Evolutionary conservation across 2,888 invertebrate genomes (phyloP).

Genomic region (Nemurella pictetii): DNA sequence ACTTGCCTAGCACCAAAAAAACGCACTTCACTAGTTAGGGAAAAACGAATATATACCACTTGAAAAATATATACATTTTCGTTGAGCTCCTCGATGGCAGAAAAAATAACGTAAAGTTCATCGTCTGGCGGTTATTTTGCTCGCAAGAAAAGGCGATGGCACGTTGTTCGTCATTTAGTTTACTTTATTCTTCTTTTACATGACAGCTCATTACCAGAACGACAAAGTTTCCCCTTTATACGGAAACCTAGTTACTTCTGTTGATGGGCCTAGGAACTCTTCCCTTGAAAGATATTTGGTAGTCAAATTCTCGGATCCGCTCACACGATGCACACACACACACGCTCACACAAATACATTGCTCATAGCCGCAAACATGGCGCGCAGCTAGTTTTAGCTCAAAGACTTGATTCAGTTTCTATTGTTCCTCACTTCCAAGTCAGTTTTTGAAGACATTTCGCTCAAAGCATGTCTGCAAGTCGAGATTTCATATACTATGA

Average conservation of each 20-base stretch:
- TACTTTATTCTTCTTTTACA: constrained; percentile 21
- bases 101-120: background rate
- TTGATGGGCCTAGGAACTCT: background rate
- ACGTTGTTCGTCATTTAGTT: constrained; percentile 10
- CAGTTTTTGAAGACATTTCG: constrained; percentile 12
- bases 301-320: background rate
- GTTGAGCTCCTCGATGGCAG: background rate
- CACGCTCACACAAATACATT: background rate
- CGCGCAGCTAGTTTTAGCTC: too few species aligned
- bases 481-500: background rate
- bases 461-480: background rate
- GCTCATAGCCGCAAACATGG: background rate
- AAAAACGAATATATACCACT: constrained; percentile 2
- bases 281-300: constrained; percentile 5
- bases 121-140: background rate
- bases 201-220: constrained; percentile 13
- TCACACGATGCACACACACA: background rate
- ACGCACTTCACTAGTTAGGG: constrained; percentile 1
- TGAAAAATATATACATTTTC: background rate
- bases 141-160: background rate
- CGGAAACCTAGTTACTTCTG: constrained; percentile 12
- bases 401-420: constrained; percentile 16
- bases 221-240: constrained; percentile 14
- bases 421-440: constrained; percentile 12
- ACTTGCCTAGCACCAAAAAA: constrained; percentile 1